Evolutionary conservation across 2,797 vertebrate species (phyloP).

Genomic region (Labroides dimidiatus): DNA sequence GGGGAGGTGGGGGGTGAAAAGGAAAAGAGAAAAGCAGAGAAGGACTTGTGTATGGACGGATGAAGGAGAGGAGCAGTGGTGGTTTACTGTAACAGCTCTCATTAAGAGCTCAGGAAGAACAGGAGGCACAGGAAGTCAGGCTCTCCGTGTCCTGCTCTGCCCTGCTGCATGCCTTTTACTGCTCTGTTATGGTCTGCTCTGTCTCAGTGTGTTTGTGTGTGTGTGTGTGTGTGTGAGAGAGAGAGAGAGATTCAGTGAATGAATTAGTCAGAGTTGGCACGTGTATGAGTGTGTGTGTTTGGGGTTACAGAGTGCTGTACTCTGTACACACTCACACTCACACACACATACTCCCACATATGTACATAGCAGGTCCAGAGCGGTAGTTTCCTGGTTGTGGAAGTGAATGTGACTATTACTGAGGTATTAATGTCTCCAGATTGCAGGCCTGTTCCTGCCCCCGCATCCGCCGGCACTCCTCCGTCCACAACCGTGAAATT

Average conservation of each 20-base stretch:
- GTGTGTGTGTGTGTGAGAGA: conserved; percentile 30
- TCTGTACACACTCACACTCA: background rate
- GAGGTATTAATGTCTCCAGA: conserved; percentile 85
- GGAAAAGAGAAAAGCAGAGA: background rate
- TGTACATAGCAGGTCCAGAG: conserved; percentile 19
- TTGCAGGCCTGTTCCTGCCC: conserved; percentile 82
- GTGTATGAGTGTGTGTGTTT: conserved; percentile 10
- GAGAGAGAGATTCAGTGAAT: conserved; percentile 18
- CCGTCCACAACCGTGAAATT: conserved; percentile 83
- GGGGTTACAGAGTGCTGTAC: background rate
- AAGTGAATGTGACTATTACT: conserved; percentile 83
- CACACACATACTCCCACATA: conserved; percentile 6
- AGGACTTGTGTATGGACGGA: conserved; percentile 6
- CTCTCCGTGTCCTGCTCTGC: conserved; percentile 62
- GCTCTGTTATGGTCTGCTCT: conserved; percentile 68
- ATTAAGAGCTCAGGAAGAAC: conserved; percentile 70
- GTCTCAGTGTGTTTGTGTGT: conserved; percentile 47
- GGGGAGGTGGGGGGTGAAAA: background rate
- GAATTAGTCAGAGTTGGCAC: conserved; percentile 12
- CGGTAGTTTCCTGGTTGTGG: conserved; percentile 77
- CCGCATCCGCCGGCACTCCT: conserved; percentile 82
- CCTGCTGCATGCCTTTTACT: conserved; percentile 58
- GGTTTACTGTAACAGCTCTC: conserved; percentile 74
- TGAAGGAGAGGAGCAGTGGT: conserved; percentile 25
- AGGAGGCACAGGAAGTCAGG: conserved; percentile 65